Evolutionary conservation across 1,140 invertebrate genomes (phyloP), one percentile per base, ranked within the genome.

Genomic region (Drosophila obscura): DNA sequence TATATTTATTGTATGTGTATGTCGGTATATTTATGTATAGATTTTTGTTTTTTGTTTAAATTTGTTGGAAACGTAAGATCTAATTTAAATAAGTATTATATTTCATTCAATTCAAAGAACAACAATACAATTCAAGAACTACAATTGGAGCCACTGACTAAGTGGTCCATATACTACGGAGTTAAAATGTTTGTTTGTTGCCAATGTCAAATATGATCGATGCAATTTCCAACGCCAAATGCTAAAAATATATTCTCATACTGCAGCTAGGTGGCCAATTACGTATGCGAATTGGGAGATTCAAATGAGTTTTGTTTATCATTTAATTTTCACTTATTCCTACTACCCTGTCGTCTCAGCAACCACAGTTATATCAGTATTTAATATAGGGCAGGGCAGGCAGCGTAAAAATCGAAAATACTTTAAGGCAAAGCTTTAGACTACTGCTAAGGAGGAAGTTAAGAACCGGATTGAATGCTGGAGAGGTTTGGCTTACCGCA

Each of bases 401-500:
- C 69, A 74, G 71, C 51, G 13, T 19, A 49, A 39, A 41, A 64
- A 35, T 46, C 35, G 28, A 63, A 59, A 43, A n/a, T 65, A 74
- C 71, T 53, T 58, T 66, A 74, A 49, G 72, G 72, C 73, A 44
- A 75, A 76, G 73, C 73, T 68, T 75, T 74, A 75, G 73, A 75
- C 72, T 75, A 75, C 73, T 51, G 26, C 22, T 73, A 60, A 15
- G 39, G 57, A 39, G 35, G 49, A 63, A 67, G 72, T 75, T 58
- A 71, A 24, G 64, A 69, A 71, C 65, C 67, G 60, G 72, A 46
- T 57, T 65, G 49, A 59, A 66, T 46, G 43, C 53, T 75, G 63
- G 55, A 68, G 67, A 68, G 35, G 51, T 58, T 73, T 75, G 73
- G 73, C 73, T 76, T 76, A 76, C 73, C 73, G 73, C 73, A 76